phyloP scores from a whole-genome alignment of 2,113 vertebrate genomes.

The Microtus pennsylvanicus region DNA sequence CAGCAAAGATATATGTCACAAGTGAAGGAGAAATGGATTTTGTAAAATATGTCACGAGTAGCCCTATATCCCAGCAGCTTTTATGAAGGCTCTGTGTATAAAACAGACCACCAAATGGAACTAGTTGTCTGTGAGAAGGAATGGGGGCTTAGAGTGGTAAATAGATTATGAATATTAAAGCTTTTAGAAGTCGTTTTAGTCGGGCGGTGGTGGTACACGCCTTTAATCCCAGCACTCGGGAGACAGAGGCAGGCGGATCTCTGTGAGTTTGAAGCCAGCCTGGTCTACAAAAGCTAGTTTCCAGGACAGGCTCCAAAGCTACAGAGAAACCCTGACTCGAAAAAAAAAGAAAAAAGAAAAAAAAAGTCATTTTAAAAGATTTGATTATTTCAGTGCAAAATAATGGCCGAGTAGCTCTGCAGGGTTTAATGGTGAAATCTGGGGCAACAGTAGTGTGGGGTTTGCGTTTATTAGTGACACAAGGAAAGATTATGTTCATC shows the following conservation, averaged over 20 bases:
- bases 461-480: background rate
- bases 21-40: background rate
- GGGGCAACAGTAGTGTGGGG: background rate
- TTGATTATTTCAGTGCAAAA: background rate
- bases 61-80: too few relatives aligned
- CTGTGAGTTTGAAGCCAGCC: too few relatives aligned
- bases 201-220: too few relatives aligned
- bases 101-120: background rate
- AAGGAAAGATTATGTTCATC: background rate
- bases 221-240: too few relatives aligned
- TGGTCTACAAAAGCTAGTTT: too few relatives aligned
- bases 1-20: background rate
- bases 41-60: background rate
- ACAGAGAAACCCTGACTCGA: too few relatives aligned
- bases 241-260: too few relatives aligned
- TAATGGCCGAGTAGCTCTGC: background rate
- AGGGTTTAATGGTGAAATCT: background rate
- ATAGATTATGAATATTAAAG: background rate
- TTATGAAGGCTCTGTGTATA: background rate
- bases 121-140: background rate
- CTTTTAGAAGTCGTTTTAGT: too few relatives aligned
- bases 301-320: too few relatives aligned
- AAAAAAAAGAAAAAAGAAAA: too few relatives aligned
- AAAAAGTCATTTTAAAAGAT: background rate
- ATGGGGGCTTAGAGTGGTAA: background rate